These are phyloP conservation scores for Diarsia brunnea DNA, from an alignment of 2,888 invertebrate species.

Conservation along the genomic window DNA sequence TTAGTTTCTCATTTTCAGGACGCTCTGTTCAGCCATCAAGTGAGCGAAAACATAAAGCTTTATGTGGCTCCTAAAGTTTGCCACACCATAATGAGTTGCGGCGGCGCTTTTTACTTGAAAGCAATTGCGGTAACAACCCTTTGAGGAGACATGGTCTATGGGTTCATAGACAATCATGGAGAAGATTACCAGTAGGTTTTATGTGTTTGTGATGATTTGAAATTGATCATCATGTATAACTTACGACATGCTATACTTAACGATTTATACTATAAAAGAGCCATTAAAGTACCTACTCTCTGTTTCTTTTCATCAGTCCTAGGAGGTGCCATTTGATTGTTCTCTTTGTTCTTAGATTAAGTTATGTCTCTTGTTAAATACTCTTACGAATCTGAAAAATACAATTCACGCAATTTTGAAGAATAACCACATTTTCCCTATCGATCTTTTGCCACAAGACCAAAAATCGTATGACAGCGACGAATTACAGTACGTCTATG, in stretches of 20 bases:
- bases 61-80: constrained; percentile 33
- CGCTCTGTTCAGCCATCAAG: constrained; percentile 36
- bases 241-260: background rate
- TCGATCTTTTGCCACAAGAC: background rate
- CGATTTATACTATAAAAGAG: background rate
- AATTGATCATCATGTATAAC: background rate
- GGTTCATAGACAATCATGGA: background rate
- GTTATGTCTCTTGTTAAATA: background rate
- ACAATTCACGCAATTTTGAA: background rate
- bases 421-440: background rate
- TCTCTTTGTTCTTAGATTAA: background rate
- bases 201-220: background rate
- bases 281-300: background rate
- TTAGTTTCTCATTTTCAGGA: constrained; percentile 40
- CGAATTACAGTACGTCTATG: constrained; percentile 38
- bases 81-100: constrained; percentile 43
- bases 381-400: background rate
- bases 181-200: background rate
- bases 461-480: background rate
- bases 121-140: constrained; percentile 24
- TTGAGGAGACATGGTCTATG: constrained; percentile 4
- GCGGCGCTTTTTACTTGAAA: constrained; percentile 50
- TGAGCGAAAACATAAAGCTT: constrained; percentile 37
- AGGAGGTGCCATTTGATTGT: background rate
- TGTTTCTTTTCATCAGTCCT: background rate